phyloP scores from a whole-genome alignment of 2,888 invertebrate genomes.

The Mesorhabditis sp. region DNA sequence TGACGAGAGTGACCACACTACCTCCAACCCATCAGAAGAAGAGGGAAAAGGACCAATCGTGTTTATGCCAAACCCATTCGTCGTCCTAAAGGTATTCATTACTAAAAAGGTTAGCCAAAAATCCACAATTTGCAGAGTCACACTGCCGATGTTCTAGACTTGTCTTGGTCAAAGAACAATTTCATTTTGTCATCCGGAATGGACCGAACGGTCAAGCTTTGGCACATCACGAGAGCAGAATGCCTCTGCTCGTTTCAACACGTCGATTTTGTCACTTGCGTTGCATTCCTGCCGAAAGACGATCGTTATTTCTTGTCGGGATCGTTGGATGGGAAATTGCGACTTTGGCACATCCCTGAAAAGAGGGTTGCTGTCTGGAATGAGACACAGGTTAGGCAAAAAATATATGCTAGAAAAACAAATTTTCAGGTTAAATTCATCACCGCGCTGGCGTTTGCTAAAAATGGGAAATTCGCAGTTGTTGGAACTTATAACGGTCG shows the following conservation, averaged over 20 bases:
- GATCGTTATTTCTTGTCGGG: slow-evolving; percentile 87
- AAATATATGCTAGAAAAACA: neutral
- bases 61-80: slow-evolving; percentile 46
- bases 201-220: slow-evolving; percentile 81
- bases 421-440: slow-evolving; percentile 52
- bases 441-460: slow-evolving; percentile 57
- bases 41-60: slow-evolving; percentile 19
- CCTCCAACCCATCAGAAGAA: neutral
- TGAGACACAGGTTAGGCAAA: slow-evolving; percentile 23
- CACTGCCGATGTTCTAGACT: slow-evolving; percentile 89
- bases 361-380: slow-evolving; percentile 64
- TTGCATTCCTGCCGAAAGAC: slow-evolving; percentile 89
- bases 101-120: too few species aligned
- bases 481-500: slow-evolving; percentile 97
- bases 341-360: slow-evolving; percentile 99
- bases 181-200: slow-evolving; percentile 54
- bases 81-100: slow-evolving; percentile 24
- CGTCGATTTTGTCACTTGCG: slow-evolving; percentile 96
- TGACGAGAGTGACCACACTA: slow-evolving; percentile 23
- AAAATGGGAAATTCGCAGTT: slow-evolving; percentile 91
- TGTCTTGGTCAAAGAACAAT: slow-evolving; percentile 87
- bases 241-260: slow-evolving; percentile 98
- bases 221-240: slow-evolving; percentile 94
- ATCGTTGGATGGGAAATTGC: slow-evolving; percentile 90
- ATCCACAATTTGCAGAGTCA: slow-evolving; percentile 70